Evolutionary conservation across 2,797 vertebrate genomes (phyloP).

Genomic region (Rhinella marina): DNA sequence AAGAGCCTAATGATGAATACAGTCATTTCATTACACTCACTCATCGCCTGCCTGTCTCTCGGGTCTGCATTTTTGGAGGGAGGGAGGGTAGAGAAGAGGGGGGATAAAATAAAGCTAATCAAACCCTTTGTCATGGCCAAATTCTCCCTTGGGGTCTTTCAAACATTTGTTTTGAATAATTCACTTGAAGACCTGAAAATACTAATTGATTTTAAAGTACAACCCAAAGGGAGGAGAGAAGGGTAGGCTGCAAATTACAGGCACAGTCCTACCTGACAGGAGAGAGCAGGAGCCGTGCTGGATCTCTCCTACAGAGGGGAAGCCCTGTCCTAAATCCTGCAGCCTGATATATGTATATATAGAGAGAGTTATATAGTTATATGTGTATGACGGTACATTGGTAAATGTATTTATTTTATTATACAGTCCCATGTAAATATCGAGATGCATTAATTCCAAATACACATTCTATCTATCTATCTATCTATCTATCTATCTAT

Average conservation of each 20-base stretch:
- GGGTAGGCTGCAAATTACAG: conserved; percentile 47
- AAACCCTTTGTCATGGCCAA: conserved; percentile 68
- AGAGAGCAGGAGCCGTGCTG: background rate
- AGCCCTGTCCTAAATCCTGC: background rate
- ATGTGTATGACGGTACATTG: background rate
- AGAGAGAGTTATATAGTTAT: background rate
- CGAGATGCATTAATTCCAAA: background rate
- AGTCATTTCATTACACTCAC: conserved; percentile 70
- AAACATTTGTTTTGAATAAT: conserved; percentile 73
- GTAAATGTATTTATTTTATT: background rate
- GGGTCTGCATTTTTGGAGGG: conserved; percentile 65
- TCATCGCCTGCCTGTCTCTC: conserved; percentile 69
- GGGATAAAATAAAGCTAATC: conserved; percentile 68
- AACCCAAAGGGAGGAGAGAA: conserved; percentile 70
- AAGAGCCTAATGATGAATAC: conserved; percentile 66
- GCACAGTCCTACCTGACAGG: conserved; percentile 45
- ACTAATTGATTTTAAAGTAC: conserved; percentile 85
- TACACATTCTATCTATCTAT: background rate
- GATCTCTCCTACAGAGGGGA: background rate
- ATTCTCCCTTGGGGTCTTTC: conserved; percentile 72
- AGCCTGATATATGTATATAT: background rate
- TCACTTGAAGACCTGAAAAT: conserved; percentile 72
- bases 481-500: background rate
- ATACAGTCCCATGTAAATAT: background rate
- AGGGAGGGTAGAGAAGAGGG: conserved; percentile 23